Evolutionary conservation across 2,797 vertebrate genomes (phyloP), one percentile per base, ranked within the genome.

Genomic region (Spinibarbus caldwelli): DNA sequence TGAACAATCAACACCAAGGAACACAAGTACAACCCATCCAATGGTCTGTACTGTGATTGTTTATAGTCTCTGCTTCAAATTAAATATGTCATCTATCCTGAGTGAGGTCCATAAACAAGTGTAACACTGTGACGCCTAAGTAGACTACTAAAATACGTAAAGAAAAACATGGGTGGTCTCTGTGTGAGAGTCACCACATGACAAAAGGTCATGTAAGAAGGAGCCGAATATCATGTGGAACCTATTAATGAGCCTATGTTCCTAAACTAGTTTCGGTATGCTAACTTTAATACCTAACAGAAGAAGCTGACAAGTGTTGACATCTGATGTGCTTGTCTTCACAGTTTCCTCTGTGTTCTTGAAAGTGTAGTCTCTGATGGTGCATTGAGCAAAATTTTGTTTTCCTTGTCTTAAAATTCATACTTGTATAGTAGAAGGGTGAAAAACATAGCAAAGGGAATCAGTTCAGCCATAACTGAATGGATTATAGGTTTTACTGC

Each of bases 231-330:
- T 64, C 21, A 64, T 47, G 12, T 73, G 70, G 41, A 49, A 26
- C 17, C 19, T 59, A 64, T 75, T 83, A 64, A 64, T 47, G 26
- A 36, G 57, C 70, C n/a, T 26, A 9, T 64, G 57, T 49, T 75
- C 10, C 8, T 82, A 12, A 64, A 83, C 29, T 59, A 71, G 67
- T 59, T 59, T 43, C 38, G 64, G 41, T 45, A 64, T 73, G 29
- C 23, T 11, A 31, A 26, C 29, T 47, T 59, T 19, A 23, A 19
- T 43, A 36, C 36, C 10, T 45, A 82, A 59, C 19, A n/a, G 68
- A 66, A 19, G 62, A 17, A 34, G 62, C 6, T 82, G 52, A 11
- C 36, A 71, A 43, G 4, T 2, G 52, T 36, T 83, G 38, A 36
- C 41, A 26, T 73, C 19, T 73, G 68, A 62, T 43, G n/a, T 59